Base-by-base conservation (phyloP, 2,888 invertebrate genomes). In the Drosophila lacicola region DNA sequence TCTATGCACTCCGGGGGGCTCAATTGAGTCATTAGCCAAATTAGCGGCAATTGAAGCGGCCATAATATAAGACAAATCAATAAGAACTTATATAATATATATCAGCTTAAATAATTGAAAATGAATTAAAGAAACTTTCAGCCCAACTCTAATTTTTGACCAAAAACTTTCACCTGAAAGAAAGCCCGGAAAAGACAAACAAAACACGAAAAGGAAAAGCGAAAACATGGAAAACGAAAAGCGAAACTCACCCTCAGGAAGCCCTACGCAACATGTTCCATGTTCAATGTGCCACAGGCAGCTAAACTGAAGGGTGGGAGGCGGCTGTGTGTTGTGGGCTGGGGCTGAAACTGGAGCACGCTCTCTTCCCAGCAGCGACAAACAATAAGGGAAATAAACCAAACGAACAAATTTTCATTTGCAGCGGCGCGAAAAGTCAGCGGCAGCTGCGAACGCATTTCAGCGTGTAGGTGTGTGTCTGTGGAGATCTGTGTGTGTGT, bases 251-350 rank as follows among this genome's bases (percentile, higher is more conserved):
- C 58, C 78, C 73, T 55, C 21, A 17, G 21, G 51, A 74, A 81
- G 75, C 78, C 85, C 85, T 85, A 85, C 88, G 88, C 85, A 85
- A 85, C 85, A 85, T 83, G 88, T 88, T 86, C 82, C 75, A 81
- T 82, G 82, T 85, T 85, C 80, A 58, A 67, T 49, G 57, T 53
- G 57, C 51, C 53, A 41, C 45, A 46, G 33, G 44, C 64, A 47
- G 74, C 53, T 10, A 19, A 13, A 36, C 13, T 50, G 51, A 17
- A 13, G 36, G 19, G 13, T 10, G 34, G 45, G 13, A 21, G 44
- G 14, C 57, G 33, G 34, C 17, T 29, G 29, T 29, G 29, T 8
- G 39, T n/a, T n/a, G n/a, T 33, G 19, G 41, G 25, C 25, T 21
- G 69, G 42, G 63, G 66, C 42, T 58, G 63, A 80, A 85, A 85